Percentiles rank a stretch among this genome's conserved stretches.
Evolutionary conservation across 2,113 vertebrate species (phyloP).

Genomic region (Oncorhynchus keta): DNA sequence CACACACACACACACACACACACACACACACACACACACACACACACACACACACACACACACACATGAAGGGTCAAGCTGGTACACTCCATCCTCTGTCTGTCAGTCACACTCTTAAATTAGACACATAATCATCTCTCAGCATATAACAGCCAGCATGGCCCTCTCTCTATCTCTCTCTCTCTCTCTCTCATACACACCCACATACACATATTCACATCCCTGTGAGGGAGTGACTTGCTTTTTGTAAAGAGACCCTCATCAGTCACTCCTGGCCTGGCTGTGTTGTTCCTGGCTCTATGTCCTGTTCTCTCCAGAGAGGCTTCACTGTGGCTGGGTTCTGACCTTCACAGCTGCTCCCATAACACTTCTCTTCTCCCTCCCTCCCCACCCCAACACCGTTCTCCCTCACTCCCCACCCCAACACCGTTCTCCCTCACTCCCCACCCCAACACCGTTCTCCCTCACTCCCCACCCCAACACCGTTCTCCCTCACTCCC

Average conservation of each 20-base stretch:
- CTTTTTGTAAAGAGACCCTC: conserved; percentile 7
- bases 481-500: background rate
- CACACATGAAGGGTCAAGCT: background rate
- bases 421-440: conserved; percentile 1
- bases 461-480: background rate
- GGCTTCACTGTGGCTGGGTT: background rate
- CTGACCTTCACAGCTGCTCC: no score
- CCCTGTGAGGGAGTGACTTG: no score
- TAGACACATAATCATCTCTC: conserved; percentile 1
- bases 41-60: background rate
- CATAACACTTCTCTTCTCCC: conserved; percentile 20
- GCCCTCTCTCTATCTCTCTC: background rate
- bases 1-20: no score
- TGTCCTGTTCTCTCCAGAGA: background rate
- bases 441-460: background rate
- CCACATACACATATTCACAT: no score
- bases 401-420: background rate
- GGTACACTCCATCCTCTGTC: background rate
- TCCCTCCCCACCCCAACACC: no score
- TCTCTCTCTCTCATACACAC: no score
- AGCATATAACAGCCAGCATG: no score
- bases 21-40: background rate
- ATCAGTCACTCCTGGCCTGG: conserved; percentile 17
- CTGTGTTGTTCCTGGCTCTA: background rate
- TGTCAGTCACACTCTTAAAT: conserved; percentile 29